These are phyloP conservation scores for Acrossocheilus fasciatus DNA, from an alignment of 2,797 vertebrate genomes.

Conservation along the genomic window DNA sequence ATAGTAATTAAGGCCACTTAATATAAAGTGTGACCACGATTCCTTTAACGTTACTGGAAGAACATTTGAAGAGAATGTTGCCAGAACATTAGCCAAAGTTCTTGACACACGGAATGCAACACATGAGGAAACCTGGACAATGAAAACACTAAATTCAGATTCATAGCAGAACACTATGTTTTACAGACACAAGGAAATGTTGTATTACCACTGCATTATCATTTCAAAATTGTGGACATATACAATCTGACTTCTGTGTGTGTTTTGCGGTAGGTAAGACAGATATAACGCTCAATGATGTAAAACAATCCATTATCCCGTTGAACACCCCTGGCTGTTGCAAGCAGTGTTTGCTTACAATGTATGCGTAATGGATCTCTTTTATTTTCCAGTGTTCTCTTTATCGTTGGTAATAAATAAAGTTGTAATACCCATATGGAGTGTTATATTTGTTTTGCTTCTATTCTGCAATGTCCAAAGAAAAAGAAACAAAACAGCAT, in stretches of 20 bases:
- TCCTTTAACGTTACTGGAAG: neutral
- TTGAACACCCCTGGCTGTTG: conserved; percentile 4
- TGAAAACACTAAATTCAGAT: neutral
- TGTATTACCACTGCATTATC: neutral
- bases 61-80: neutral
- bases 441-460: conserved; percentile 49
- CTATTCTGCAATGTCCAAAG: conserved; percentile 54
- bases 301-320: conserved; percentile 14
- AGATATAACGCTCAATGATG: neutral
- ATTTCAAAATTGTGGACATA: conserved; percentile 21
- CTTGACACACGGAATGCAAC: neutral
- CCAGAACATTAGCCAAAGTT: neutral
- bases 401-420: conserved; percentile 52
- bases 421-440: conserved; percentile 30
- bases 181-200: neutral
- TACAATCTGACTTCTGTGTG: neutral
- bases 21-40: no score
- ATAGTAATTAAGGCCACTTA: no score
- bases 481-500: conserved; percentile 48
- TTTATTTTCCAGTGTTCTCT: conserved; percentile 48
- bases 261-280: neutral
- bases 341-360: conserved; percentile 11
- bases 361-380: conserved; percentile 28
- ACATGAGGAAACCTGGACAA: neutral
- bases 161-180: neutral